Conservation (phyloP, 1,140 invertebrate genomes). For the Scaptomyza montana region DNA sequence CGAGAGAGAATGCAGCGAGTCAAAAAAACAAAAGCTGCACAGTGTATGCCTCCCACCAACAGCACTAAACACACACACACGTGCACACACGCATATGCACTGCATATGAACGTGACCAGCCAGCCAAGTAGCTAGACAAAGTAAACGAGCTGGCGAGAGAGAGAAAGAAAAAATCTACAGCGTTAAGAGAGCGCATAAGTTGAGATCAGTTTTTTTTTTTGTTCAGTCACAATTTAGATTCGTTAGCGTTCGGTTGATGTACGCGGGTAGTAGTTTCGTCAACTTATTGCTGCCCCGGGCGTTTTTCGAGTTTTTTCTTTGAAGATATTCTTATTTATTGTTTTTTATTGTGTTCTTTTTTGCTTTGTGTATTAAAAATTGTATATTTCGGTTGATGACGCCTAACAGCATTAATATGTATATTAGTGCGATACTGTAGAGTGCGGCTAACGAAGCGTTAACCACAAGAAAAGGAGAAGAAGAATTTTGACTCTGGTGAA, state of each 20-base stretch:
- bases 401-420: constrained; percentile 55
- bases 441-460: constrained; percentile 22
- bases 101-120: neutral
- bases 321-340: constrained; percentile 10
- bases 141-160: neutral
- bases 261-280: neutral
- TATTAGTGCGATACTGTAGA: constrained; percentile 48
- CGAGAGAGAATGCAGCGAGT: neutral
- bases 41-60: neutral
- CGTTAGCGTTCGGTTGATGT: neutral
- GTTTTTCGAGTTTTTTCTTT: constrained; percentile 4
- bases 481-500: constrained; percentile 26
- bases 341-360: constrained; percentile 36
- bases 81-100: neutral
- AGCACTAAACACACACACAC: neutral
- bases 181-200: neutral
- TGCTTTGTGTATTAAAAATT: constrained; percentile 10
- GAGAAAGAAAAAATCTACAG: neutral
- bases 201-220: neutral
- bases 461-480: constrained; percentile 2
- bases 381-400: constrained; percentile 60
- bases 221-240: neutral
- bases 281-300: neutral
- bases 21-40: neutral
- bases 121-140: neutral